A percentile compares a stretch with the other conserved stretches of the same genome.
These are phyloP conservation scores for Lycaena phlaeas DNA, from an alignment of 2,888 invertebrate species.

Conservation along the genomic window DNA sequence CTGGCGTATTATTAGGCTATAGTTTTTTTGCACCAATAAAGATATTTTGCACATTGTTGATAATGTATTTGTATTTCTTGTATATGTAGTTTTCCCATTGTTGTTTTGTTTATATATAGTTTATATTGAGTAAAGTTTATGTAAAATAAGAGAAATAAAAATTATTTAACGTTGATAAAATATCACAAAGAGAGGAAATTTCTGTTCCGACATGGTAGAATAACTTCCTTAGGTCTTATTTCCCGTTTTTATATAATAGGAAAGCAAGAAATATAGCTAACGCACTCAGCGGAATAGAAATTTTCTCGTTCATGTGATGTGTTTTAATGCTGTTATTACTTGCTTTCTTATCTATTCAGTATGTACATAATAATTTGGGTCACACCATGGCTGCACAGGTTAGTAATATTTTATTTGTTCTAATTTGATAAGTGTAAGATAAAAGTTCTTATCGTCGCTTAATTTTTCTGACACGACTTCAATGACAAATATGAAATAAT, in stretches of 20 bases:
- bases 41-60: constrained; percentile 27
- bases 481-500: neutral
- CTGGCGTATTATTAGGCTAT: constrained; percentile 9
- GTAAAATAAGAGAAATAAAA: constrained; percentile 23
- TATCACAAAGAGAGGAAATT: constrained; percentile 64
- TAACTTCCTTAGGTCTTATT: constrained; percentile 33
- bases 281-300: constrained; percentile 60
- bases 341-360: constrained; percentile 65
- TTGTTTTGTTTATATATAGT: constrained; percentile 29
- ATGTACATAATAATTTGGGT: constrained; percentile 48
- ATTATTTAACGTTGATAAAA: constrained; percentile 17
- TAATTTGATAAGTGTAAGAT: constrained; percentile 34
- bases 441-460: constrained; percentile 15
- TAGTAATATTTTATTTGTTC: constrained; percentile 51
- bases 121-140: constrained; percentile 15
- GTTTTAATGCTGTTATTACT: constrained; percentile 53
- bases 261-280: constrained; percentile 57
- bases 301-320: constrained; percentile 63
- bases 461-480: neutral
- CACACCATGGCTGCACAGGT: constrained; percentile 36
- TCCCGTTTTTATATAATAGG: constrained; percentile 32
- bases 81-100: constrained; percentile 41
- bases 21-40: constrained; percentile 11
- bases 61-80: constrained; percentile 4
- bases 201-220: constrained; percentile 65